phyloP scores from a whole-genome alignment of 2,797 vertebrate species.

The Chiroxiphia lanceolata region DNA sequence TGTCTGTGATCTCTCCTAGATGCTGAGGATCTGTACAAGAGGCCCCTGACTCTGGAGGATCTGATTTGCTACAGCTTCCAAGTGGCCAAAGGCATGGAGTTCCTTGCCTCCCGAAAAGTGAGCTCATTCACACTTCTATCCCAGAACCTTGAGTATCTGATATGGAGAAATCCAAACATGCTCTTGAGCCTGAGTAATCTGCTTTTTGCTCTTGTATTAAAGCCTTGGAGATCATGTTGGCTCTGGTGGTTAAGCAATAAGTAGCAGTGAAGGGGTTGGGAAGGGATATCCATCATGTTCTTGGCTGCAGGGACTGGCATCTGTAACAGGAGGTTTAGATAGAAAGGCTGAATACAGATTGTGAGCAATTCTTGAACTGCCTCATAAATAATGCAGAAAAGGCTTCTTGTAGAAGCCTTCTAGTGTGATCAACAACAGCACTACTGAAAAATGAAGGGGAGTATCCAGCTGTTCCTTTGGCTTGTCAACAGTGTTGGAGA shows the following conservation, averaged over 20 bases:
- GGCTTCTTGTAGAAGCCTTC: not conserved
- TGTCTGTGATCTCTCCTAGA: slow-evolving; percentile 77
- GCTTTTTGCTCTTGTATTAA: not conserved
- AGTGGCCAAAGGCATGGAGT: slow-evolving; percentile 96
- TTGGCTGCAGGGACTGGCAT: not conserved
- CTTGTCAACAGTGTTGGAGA: not conserved
- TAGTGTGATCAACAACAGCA: not conserved
- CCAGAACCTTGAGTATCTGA: not conserved
- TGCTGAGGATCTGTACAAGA: slow-evolving; percentile 90
- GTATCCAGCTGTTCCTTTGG: not conserved
- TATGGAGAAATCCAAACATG: not conserved
- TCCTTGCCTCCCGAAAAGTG: slow-evolving; percentile 94
- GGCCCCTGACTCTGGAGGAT: slow-evolving; percentile 89
- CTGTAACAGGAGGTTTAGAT: not conserved
- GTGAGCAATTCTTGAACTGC: not conserved
- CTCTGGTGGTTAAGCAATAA: not conserved
- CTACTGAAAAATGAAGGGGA: not conserved
- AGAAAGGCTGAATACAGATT: not conserved
- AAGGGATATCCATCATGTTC: not conserved
- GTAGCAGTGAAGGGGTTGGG: not conserved
- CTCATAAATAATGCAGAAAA: not conserved
- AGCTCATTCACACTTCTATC: not conserved
- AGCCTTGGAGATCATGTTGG: not conserved
- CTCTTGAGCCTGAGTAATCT: not conserved
- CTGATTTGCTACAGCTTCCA: slow-evolving; percentile 96